A percentile compares a stretch with the other conserved stretches of the same genome.
Conservation (phyloP, 2,113 vertebrate species). For the Mixornis gularis region DNA sequence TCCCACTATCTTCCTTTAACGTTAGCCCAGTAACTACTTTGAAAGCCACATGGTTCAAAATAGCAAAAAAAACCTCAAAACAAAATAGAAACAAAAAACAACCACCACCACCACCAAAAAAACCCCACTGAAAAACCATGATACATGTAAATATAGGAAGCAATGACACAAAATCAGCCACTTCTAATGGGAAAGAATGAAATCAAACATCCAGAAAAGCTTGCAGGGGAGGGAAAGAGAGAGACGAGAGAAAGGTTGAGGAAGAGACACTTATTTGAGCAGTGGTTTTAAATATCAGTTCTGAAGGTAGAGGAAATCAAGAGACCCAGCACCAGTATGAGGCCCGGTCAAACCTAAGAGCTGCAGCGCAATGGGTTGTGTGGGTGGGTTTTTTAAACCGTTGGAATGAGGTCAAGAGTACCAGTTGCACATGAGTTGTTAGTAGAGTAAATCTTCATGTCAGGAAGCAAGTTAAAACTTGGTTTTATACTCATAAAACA, state of each 20-base stretch:
- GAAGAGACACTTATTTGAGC: conserved; percentile 64
- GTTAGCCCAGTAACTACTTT: conserved; percentile 58
- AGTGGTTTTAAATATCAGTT: conserved; percentile 64
- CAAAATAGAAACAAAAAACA: conserved; percentile 46
- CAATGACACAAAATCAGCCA: conserved; percentile 57
- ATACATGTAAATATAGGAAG: conserved; percentile 56
- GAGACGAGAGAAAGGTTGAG: not conserved
- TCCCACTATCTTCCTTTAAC: conserved; percentile 57
- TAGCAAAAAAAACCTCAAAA: conserved; percentile 50
- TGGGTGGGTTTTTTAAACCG: conserved; percentile 42
- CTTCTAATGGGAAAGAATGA: conserved; percentile 59
- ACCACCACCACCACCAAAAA: conserved; percentile 36
- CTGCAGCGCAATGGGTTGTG: conserved; percentile 51
- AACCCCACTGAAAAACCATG: conserved; percentile 32
- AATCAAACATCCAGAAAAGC: conserved; percentile 57
- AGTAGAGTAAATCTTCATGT: conserved; percentile 64
- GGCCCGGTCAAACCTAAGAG: conserved; percentile 64
- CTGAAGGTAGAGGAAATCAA: conserved; percentile 44
- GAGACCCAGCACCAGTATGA: conserved; percentile 34
- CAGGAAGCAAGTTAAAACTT: conserved; percentile 63
- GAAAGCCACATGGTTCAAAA: conserved; percentile 62
- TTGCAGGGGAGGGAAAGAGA: not conserved
- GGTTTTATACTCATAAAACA: conserved; percentile 63
- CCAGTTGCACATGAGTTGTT: conserved; percentile 71
- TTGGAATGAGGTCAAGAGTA: conserved; percentile 72